Base-by-base conservation (phyloP, 2,888 invertebrate species). In the Empis stercorea region DNA sequence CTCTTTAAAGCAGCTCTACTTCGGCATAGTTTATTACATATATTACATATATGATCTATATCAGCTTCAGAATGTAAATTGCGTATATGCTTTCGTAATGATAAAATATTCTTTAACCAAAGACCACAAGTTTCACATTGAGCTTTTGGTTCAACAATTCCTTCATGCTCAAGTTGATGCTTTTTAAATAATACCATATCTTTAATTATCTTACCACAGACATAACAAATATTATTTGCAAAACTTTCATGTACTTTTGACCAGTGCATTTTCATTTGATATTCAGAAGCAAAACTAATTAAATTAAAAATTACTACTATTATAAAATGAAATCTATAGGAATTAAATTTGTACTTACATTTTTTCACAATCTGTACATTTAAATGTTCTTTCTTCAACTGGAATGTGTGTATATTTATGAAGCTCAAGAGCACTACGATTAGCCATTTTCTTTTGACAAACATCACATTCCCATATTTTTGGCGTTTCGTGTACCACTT, bases 131-230 rank as follows among this genome's bases (percentile, higher is more conserved):
- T 48, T 16, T 65, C 56, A 20, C 66, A 66, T 38, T 62, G 58
- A n/a, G 64, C 56, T 11, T 52, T 45, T 15, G 60, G 54, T 14
- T 56, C 57, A 11, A 58, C 54, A 1, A 57, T 57, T 1, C 62
- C 62, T n/a, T 59, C 53, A 48, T 66, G 66, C 39, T 64, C 63
- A 40, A 59, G 52, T 57, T 62, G 61, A 51, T 66, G 66, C 1
- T 61, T 56, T 36, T 52, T 58, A 45, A 64, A 56, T 23, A 60
- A 60, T 17, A 60, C 61, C 0, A 59, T 56, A 1, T 63, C 61
- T 1, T 61, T 55, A 37, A 66, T 57, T 1, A 61, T 58, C 50
- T 64, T 65, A 2, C 66, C 66, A 14, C 66, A 66, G 20, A 65
- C 60, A 34, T 65, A 63, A 50, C 66, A 66, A 11, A 65, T 58